Base-by-base conservation (phyloP, 2,797 vertebrate genomes). In the Phrynocephalus vlangalii region DNA sequence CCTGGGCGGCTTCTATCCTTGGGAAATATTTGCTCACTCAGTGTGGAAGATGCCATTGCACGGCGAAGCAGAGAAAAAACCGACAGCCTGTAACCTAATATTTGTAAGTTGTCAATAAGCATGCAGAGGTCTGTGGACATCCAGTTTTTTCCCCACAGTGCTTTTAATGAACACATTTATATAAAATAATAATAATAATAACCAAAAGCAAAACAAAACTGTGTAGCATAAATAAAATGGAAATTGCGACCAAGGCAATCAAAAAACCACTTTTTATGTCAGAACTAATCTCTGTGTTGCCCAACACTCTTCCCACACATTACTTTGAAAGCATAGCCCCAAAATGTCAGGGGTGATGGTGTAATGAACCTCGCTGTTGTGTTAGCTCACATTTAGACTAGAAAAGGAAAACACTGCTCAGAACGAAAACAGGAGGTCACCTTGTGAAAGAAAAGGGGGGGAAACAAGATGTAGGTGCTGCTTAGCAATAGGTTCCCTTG, bases 151-250 rank as follows among this genome's bases (percentile, higher is more conserved):
- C 91, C 93, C 52, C 91, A 93, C 92, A 92, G 93, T 93, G 90
- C 92, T 93, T 94, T 90, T 91, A 92, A 92, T 88, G 93, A 94
- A 91, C 56, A n/a, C 91, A 83, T 92, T 94, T 56, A 56, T 56
- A 56, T 56, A 56, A 56, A 63, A 63, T 63, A 63, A 63, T 63
- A 63, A 56, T 56, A 63, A 63, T 63, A 63, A 44, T 44, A 44
- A 44, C 38, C 38, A 44, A 44, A 44, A 44, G 38, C 38, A 44
- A 44, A 44, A 44, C 38, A 8, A 48, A 71, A 93, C 90, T 11
- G 91, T 87, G 91, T 92, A 80, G 73, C 93, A 91, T 90, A 94
- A 95, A 94, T 95, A 93, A 95, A 94, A 94, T 87, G 91, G 94
- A 95, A 95, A 95, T 91, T 94, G 93, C 92, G 92, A 93, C 75